phyloP scores from a whole-genome alignment of 2,113 vertebrate species.

The Ciconia stormi region DNA sequence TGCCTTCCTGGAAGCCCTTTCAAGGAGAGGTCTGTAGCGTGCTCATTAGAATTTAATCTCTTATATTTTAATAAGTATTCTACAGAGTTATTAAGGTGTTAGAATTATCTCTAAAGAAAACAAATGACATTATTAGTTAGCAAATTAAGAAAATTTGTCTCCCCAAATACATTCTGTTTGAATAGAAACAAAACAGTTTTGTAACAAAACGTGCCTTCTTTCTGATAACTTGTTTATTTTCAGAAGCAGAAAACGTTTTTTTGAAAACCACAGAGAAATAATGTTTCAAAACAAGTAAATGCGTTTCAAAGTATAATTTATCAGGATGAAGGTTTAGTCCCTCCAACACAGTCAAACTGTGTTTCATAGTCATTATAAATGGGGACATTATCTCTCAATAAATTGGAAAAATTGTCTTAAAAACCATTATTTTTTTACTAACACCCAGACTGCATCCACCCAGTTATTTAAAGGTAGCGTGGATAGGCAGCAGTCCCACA shows the following conservation, averaged over 20 bases:
- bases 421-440: neutral
- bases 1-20: neutral
- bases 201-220: neutral
- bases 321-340: neutral
- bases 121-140: neutral
- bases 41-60: conserved; percentile 22
- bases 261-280: neutral
- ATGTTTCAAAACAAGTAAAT: conserved; percentile 34
- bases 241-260: neutral
- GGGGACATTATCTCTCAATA: neutral
- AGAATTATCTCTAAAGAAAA: neutral
- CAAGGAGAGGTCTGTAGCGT: neutral
- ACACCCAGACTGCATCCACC: neutral
- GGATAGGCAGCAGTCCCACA: neutral
- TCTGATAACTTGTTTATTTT: neutral
- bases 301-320: neutral
- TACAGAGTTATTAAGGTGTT: neutral
- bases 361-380: neutral
- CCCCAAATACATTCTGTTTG: neutral
- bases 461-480: neutral
- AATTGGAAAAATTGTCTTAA: neutral
- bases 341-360: neutral
- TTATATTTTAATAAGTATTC: neutral
- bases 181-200: neutral
- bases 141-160: neutral